phyloP scores from a whole-genome alignment of 2,797 vertebrate genomes.

The Rhinichthys osculus region DNA sequence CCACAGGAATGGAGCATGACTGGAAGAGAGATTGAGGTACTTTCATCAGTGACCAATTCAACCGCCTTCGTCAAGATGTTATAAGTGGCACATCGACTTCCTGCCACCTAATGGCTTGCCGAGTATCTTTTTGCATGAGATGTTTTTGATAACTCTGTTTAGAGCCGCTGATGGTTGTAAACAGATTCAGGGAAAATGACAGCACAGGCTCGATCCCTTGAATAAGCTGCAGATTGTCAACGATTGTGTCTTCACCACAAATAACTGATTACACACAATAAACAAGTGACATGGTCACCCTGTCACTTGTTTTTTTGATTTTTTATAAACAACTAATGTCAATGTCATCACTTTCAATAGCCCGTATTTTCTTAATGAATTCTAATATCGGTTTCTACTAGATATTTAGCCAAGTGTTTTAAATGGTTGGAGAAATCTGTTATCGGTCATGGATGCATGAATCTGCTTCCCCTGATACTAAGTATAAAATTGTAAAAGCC shows the following conservation, averaged over 20 bases:
- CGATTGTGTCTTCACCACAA: neutral
- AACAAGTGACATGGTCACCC: conserved; percentile 21
- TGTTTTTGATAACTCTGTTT: conserved; percentile 45
- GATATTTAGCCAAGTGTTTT: neutral
- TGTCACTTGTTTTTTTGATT: neutral
- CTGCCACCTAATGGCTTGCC: conserved; percentile 54
- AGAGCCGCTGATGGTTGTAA: conserved; percentile 14
- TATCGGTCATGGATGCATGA: conserved; percentile 25
- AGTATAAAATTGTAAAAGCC: conserved; percentile 65
- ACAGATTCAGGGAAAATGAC: conserved; percentile 13
- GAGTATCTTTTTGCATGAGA: conserved; percentile 41
- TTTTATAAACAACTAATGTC: neutral
- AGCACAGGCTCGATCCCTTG: neutral
- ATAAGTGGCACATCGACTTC: conserved; percentile 64
- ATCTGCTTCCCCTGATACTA: conserved; percentile 41
- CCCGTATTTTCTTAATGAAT: neutral
- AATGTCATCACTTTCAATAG: neutral
- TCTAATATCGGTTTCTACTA: neutral
- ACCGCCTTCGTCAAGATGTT: conserved; percentile 62
- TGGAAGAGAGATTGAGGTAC: conserved; percentile 62
- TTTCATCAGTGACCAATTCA: conserved; percentile 69
- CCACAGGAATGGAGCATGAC: conserved; percentile 55
- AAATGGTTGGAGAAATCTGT: neutral
- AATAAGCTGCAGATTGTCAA: conserved; percentile 14
- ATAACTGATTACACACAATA: conserved; percentile 25